Conservation (phyloP, 2,888 invertebrate species). For the Acanthococcus lagerstroemiae region DNA sequence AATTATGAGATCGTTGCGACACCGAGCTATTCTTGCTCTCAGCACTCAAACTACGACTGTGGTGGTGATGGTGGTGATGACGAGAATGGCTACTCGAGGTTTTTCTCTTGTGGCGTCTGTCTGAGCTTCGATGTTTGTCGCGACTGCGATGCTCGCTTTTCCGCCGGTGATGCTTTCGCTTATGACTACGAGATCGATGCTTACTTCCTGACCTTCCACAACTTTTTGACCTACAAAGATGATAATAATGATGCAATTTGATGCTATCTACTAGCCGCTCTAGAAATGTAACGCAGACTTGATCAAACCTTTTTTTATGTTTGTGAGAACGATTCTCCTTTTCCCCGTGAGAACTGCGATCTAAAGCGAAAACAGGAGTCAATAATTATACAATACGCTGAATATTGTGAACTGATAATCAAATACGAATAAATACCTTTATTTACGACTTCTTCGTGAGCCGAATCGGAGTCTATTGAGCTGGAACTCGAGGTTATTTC, state of each 20-base stretch:
- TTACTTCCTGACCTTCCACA: not conserved
- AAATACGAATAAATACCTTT: no score
- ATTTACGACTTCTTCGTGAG: not conserved
- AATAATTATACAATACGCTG: no score
- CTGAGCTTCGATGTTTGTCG: not conserved
- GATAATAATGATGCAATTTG: not conserved
- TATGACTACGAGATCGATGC: conserved; percentile 8
- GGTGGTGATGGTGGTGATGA: not conserved
- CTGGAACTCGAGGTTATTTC: conserved; percentile 45
- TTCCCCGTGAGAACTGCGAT: not conserved
- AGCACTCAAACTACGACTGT: not conserved
- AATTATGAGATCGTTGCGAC: conserved; percentile 3
- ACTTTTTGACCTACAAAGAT: conserved; percentile 6
- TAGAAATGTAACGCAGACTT: no score
- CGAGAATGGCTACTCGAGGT: not conserved
- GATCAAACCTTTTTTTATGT: conserved; percentile 10
- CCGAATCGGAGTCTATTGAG: not conserved
- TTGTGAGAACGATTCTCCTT: conserved; percentile 5
- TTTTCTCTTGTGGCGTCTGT: not conserved
- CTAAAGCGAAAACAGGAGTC: no score
- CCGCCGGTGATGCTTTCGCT: conserved; percentile 8
- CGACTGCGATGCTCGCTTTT: conserved; percentile 1
- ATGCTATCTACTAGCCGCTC: no score
- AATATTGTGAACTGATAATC: no score
- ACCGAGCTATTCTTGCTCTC: not conserved